Conservation (phyloP, 2,888 invertebrate species). For the Penaeus monodon region DNA sequence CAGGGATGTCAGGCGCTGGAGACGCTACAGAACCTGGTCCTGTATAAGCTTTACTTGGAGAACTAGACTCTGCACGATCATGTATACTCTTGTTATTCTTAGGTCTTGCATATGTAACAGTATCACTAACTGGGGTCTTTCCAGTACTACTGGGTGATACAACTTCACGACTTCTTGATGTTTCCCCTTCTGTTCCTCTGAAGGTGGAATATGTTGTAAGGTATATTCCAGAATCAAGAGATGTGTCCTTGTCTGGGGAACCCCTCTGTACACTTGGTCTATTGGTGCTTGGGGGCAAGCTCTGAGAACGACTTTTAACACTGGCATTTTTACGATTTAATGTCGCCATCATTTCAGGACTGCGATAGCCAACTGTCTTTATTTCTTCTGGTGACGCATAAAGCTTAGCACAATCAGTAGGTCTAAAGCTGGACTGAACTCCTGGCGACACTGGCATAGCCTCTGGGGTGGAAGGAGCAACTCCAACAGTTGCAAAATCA, state of each 20-base stretch:
- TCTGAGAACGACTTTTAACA: conserved; percentile 67
- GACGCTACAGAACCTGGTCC: conserved; percentile 71
- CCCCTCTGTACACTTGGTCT: conserved; percentile 67
- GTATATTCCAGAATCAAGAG: conserved; percentile 59
- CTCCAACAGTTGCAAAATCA: conserved; percentile 64
- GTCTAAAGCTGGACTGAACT: conserved; percentile 77
- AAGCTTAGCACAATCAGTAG: conserved; percentile 85
- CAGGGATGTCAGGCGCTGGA: conserved; percentile 83
- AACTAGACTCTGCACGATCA: conserved; percentile 71
- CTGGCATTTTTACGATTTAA: conserved; percentile 57
- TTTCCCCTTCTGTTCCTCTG: conserved; percentile 42
- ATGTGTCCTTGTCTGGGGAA: conserved; percentile 56
- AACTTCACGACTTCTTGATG: conserved; percentile 30
- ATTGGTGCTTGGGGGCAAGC: conserved; percentile 67
- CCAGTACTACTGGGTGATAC: conserved; percentile 23
- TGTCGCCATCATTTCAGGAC: conserved; percentile 60
- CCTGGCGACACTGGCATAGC: conserved; percentile 54
- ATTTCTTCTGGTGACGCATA: conserved; percentile 91
- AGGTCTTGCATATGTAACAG: conserved; percentile 62
- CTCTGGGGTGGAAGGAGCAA: conserved; percentile 48
- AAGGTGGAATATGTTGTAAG: conserved; percentile 67
- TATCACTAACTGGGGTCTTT: conserved; percentile 47
- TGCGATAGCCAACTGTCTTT: conserved; percentile 77
- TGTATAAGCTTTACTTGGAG: conserved; percentile 67
- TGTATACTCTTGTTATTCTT: conserved; percentile 60